phyloP scores from a whole-genome alignment of 2,888 invertebrate species.

The Eumerus sabulonum region DNA sequence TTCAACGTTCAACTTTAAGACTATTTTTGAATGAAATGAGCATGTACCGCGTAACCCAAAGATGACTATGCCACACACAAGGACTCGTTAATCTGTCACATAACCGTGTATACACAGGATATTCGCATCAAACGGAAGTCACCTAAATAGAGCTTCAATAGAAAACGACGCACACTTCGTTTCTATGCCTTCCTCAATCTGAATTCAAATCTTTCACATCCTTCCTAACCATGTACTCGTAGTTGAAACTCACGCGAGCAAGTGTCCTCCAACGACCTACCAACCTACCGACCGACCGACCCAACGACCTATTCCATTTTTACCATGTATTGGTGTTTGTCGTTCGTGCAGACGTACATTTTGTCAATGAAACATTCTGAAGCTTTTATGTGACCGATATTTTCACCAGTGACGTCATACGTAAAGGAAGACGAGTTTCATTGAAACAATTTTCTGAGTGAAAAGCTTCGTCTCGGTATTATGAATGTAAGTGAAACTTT shows the following conservation, averaged over 20 bases:
- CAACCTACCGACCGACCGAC: no score
- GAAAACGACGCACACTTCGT: conserved; percentile 31
- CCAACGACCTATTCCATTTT: not conserved
- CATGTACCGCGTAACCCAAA: conserved; percentile 58
- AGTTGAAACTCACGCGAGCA: conserved; percentile 11
- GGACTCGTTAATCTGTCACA: conserved; percentile 33
- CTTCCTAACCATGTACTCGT: conserved; percentile 7
- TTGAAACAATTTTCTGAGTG: conserved; percentile 54
- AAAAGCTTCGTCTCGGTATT: conserved; percentile 51
- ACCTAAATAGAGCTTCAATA: conserved; percentile 55
- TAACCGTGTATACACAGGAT: conserved; percentile 18
- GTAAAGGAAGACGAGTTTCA: conserved; percentile 52
- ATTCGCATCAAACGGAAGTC: conserved; percentile 56
- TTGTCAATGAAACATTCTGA: conserved; percentile 67
- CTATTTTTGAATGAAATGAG: conserved; percentile 64
- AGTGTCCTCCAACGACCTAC: conserved; percentile 17
- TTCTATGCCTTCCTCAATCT: conserved; percentile 63
- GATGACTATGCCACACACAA: conserved; percentile 56
- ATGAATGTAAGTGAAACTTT: conserved; percentile 52
- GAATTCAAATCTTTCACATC: conserved; percentile 30
- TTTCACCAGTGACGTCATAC: conserved; percentile 61
- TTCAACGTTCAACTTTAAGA: conserved; percentile 54
- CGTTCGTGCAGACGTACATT: conserved; percentile 63
- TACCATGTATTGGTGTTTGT: conserved; percentile 22
- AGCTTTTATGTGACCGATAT: conserved; percentile 63